Base-by-base conservation (phyloP, 2,113 vertebrate genomes). In the Dicentrarchus labrax region DNA sequence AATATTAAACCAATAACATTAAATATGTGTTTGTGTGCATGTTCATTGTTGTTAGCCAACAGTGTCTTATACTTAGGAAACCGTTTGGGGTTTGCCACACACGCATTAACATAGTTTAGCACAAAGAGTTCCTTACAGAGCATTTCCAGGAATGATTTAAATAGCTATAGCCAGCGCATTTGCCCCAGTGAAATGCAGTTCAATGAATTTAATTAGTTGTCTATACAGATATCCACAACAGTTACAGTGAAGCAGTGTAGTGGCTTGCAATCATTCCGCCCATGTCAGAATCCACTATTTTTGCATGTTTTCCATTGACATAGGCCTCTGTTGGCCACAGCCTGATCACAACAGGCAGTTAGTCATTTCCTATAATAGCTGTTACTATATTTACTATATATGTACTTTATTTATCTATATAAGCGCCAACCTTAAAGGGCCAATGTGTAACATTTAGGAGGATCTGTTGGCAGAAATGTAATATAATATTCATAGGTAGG, bases 61-160 rank as follows among this genome's bases (percentile, higher is more conserved):
- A 45, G n/a, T 13, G 22, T 54, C 30, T 36, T 19, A 30, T 24
- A 47, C 50, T 56, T 13, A 17, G n/a, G 30, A 80, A 53, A 57
- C 50, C 21, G 36, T 51, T 77, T 81, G 6, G 21, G 48, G 8
- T 43, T 69, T 47, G 53, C 51, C 69, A 56, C 50, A 73, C 39
- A 59, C 22, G 15, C 22, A 51, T 84, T 61, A 68, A 68, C 45
- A 30, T 17, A 15, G 5, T 50, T 65, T 69, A 38, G 30, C 41
- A 36, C 36, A 30, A 60, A 81, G 48, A 53, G 72, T 19, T 50
- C 54, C 53, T 76, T 38, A 13, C 51, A n/a, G 2, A 48, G 50
- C 47, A 36, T 62, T 61, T 81, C 39, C 54, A 36, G 1, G 39
- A 38, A 75, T 41, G 17, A 60, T 53, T 69, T 24, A 74, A 45